Evolutionary conservation across 2,113 vertebrate genomes (phyloP).

Genomic region (Setophaga petechia): DNA sequence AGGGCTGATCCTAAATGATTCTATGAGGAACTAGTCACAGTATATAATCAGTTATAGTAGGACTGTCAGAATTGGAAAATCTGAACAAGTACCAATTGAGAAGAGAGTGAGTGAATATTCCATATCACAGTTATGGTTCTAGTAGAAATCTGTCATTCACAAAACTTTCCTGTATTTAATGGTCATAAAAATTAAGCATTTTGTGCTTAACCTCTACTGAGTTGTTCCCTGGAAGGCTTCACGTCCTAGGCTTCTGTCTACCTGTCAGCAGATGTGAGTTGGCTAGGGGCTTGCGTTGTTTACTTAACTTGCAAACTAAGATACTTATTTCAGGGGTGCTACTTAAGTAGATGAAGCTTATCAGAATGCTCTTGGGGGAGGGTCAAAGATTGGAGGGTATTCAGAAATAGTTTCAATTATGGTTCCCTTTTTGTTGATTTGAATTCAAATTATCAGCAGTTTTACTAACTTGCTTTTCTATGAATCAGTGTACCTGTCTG

Average conservation of each 20-base stretch:
- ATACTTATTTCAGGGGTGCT: neutral
- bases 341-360: neutral
- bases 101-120: neutral
- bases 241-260: accelerated
- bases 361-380: neutral
- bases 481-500: neutral
- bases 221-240: neutral
- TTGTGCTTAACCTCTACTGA: neutral
- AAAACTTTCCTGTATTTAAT: neutral
- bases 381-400: neutral
- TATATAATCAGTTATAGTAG: neutral
- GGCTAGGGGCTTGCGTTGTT: neutral
- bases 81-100: neutral
- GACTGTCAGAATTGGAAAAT: neutral
- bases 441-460: neutral
- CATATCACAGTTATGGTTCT: neutral
- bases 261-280: neutral
- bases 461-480: neutral
- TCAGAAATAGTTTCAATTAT: neutral
- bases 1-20: neutral
- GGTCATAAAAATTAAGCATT: neutral
- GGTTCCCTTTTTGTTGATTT: neutral
- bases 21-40: neutral
- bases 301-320: neutral
- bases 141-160: neutral